A percentile compares a stretch with the other conserved stretches of the same genome.
phyloP scores from a whole-genome alignment of 23 tunicate genomes.

The Aplidium turbinatum region DNA sequence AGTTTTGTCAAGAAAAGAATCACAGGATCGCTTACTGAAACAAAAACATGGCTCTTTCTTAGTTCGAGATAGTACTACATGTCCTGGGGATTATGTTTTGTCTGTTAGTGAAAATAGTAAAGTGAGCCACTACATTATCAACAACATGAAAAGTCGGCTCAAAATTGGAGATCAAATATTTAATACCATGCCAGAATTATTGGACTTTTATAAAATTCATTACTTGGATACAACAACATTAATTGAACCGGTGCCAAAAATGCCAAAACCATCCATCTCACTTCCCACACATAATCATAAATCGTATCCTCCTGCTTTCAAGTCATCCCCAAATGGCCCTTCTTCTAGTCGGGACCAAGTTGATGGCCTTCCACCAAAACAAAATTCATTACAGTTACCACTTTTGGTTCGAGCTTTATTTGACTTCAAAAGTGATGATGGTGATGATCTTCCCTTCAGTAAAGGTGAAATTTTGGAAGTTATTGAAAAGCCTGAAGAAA shows the following conservation, averaged over 20 bases:
- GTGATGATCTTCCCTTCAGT: conserved; percentile 83
- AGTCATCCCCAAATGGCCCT: background rate
- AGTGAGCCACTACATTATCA: conserved; percentile 96
- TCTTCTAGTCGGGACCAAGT: background rate
- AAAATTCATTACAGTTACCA: no score
- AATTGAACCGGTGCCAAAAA: conserved; percentile 60
- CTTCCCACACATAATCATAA: background rate
- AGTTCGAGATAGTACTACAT: conserved; percentile 87
- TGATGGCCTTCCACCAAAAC: conserved; percentile 7
- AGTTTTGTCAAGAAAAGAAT: conserved; percentile 40
- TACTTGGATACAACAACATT: conserved; percentile 96
- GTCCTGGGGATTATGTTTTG: conserved; percentile 90
- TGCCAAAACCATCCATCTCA: background rate
- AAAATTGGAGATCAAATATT: conserved; percentile 94
- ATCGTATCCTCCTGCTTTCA: conserved; percentile 1
- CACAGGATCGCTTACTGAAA: conserved; percentile 67
- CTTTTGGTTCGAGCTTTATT: conserved; percentile 64
- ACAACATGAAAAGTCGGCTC: conserved; percentile 43
- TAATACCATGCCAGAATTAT: conserved; percentile 75
- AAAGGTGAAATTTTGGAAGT: conserved; percentile 91
- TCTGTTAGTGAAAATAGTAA: conserved; percentile 98
- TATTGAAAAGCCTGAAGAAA: conserved; percentile 94
- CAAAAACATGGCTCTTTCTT: conserved; percentile 94
- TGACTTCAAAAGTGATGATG: conserved; percentile 89
- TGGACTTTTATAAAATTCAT: conserved; percentile 94